These are phyloP conservation scores for Mixornis gularis DNA, from an alignment of 2,113 vertebrate species.

Conservation along the genomic window DNA sequence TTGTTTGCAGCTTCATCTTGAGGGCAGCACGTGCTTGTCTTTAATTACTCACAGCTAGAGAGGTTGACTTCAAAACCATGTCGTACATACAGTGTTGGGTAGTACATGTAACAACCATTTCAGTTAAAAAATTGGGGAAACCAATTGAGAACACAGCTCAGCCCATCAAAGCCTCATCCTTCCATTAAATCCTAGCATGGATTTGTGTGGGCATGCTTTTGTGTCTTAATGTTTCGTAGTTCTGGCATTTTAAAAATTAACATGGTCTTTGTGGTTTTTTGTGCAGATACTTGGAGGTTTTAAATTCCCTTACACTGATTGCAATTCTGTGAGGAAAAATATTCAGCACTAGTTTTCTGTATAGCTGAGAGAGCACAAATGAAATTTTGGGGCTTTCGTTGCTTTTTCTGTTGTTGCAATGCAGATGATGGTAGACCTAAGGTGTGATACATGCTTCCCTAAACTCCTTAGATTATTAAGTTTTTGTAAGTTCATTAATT, in stretches of 20 bases:
- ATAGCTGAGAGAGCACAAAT: neutral
- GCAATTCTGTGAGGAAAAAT: neutral
- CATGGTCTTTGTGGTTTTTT: neutral
- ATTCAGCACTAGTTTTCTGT: neutral
- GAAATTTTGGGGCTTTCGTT: neutral
- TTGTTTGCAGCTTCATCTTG: constrained; percentile 48
- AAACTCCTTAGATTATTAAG: neutral
- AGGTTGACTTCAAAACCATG: constrained; percentile 37
- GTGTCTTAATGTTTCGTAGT: neutral
- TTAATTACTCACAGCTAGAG: constrained; percentile 52
- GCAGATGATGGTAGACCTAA: neutral
- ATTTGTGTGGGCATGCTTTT: neutral
- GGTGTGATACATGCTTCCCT: neutral
- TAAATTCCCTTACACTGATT: neutral
- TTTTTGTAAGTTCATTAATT: neutral
- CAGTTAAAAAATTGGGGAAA: neutral
- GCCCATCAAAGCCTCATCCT: neutral
- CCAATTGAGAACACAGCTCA: neutral
- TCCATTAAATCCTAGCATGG: neutral
- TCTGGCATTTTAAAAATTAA: neutral
- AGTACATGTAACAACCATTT: neutral
- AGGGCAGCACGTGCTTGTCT: constrained; percentile 56
- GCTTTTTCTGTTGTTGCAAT: neutral
- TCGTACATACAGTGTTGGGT: neutral
- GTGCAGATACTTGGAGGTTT: neutral